Base-by-base conservation (phyloP, 2,888 invertebrate species). In the Brachyptera putata region DNA sequence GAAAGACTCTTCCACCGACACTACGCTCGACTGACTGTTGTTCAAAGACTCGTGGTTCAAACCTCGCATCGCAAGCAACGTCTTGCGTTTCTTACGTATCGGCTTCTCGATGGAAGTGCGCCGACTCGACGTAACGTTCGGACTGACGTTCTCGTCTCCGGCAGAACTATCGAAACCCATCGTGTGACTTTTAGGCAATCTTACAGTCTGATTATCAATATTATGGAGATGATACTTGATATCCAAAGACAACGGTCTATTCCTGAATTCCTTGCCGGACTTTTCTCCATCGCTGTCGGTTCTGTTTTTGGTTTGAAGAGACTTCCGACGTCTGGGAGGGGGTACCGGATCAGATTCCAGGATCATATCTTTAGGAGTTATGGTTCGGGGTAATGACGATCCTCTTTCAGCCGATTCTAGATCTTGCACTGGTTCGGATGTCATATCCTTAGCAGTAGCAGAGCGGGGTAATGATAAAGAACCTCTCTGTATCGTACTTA, bases 81-180 rank as follows among this genome's bases (percentile, higher is more conserved):
- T 63, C 58, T 67, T 67, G 16, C 69, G 64, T 56, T 69, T 69
- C 46, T 65, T 65, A 37, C 67, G 63, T 48, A 69, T 57, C 30
- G 69, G 68, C 60, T 64, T 65, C 21, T 67, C 68, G n/a, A 36
- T 16, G 48, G 53, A 53, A 18, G 18, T 36, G 13, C 53, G 30
- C 18, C 53, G n/a, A 16, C 43, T 18, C 14, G 18, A 18, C 9
- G 56, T 61, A 57, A 53, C 59, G 53, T 14, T 65, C 65, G 36
- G 66, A 63, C 60, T 66, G 61, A 58, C 56, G 61, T 59, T 63
- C 63, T 41, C 64, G 64, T 34, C 63, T 59, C 56, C 63, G 21
- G 21, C 21, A 3, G 18, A 21, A 18, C 11, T 21, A 18, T 43
- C 21, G 5, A 21, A n/a, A 43, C 18, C 11, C n/a, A 18, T 21